Evolutionary conservation across 2,113 vertebrate species (phyloP).

Genomic region (Cyprinus carpio): DNA sequence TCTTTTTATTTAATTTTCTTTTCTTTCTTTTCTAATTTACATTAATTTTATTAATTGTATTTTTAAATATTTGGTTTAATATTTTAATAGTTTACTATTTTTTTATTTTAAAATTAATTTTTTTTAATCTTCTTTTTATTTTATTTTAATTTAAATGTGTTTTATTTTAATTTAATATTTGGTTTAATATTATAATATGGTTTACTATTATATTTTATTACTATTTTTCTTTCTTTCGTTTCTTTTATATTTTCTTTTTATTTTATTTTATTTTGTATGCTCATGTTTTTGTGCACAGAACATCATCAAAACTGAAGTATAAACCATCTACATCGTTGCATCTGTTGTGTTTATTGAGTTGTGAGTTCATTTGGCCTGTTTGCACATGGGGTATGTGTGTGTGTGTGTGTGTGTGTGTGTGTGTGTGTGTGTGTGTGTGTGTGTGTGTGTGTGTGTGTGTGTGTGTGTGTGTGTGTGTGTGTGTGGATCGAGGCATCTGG

Average conservation of each 20-base stretch:
- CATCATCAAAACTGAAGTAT: background rate
- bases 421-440: background rate
- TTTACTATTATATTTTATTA: no score
- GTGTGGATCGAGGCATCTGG: slow-evolving; percentile 72
- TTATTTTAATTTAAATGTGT: no score
- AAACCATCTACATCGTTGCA: background rate
- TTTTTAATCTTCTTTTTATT: no score
- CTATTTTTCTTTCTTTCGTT: no score
- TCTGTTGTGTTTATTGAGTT: background rate
- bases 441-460: slow-evolving; percentile 36
- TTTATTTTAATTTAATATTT: background rate
- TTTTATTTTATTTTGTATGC: no score
- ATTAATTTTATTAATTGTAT: background rate
- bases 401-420: no score
- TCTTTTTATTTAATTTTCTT: no score
- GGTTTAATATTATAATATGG: background rate
- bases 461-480: slow-evolving; percentile 30
- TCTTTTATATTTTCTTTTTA: no score
- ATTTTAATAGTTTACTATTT: no score
- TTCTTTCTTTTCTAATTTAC: background rate
- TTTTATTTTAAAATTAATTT: no score
- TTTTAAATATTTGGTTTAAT: background rate
- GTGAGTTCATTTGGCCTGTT: background rate
- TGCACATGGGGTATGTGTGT: background rate
- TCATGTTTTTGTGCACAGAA: background rate